Conservation (phyloP, 2,797 vertebrate species). For the Phoxinus dragarum region DNA sequence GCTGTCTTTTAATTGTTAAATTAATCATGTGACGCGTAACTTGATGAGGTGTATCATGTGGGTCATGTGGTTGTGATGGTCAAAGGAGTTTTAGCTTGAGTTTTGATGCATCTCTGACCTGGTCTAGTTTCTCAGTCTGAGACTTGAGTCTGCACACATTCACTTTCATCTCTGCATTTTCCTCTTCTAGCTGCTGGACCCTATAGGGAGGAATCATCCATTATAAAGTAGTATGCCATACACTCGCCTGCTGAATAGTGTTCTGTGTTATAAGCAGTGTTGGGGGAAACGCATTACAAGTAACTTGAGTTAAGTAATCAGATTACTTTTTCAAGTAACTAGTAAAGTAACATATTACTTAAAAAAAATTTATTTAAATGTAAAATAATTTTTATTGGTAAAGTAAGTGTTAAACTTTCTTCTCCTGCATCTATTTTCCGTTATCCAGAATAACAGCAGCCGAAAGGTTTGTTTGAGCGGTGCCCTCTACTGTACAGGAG, state of each 20-base stretch:
- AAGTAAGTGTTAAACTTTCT: no score
- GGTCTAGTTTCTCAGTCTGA: constrained; percentile 92
- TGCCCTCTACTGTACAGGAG: no score
- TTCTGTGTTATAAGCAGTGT: not conserved
- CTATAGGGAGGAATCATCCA: constrained; percentile 69
- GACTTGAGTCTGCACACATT: constrained; percentile 90
- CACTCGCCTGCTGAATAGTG: not conserved
- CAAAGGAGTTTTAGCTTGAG: not conserved
- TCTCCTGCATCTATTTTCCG: no score
- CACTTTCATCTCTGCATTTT: constrained; percentile 85
- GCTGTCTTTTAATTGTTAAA: not conserved
- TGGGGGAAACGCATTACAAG: no score
- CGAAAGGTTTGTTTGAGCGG: no score
- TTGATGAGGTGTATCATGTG: not conserved
- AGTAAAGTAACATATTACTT: no score
- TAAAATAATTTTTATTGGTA: no score
- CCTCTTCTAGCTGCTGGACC: constrained; percentile 91
- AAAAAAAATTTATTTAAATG: no score
- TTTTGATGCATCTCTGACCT: constrained; percentile 76
- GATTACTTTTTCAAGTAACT: no score
- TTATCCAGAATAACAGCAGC: no score
- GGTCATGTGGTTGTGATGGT: not conserved
- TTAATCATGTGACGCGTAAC: not conserved
- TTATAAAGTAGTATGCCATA: not conserved
- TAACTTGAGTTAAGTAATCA: no score